These are phyloP conservation scores for Heliconius charithonia DNA, from an alignment of 2,888 invertebrate species.

Conservation along the genomic window DNA sequence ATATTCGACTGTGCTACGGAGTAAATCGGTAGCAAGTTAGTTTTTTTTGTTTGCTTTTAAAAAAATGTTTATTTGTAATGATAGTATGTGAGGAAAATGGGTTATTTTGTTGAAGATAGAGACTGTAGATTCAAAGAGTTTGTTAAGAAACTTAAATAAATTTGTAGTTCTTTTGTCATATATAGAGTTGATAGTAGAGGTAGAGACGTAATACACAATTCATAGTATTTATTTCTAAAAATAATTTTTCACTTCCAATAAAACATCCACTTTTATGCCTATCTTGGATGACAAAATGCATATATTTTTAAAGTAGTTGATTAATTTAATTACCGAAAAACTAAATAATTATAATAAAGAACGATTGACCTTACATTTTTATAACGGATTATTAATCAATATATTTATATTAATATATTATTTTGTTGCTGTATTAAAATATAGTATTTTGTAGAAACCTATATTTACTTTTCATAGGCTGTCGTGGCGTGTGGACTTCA, in stretches of 20 bases:
- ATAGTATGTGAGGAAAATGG: neutral
- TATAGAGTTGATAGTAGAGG: neutral
- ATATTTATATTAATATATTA: neutral
- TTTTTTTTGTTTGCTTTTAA: neutral
- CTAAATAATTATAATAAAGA: slow-evolving; percentile 29
- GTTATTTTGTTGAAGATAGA: neutral
- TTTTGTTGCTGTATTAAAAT: neutral
- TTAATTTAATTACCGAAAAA: slow-evolving; percentile 18
- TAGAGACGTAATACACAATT: neutral
- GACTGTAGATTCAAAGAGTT: neutral
- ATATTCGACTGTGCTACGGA: slow-evolving; percentile 10
- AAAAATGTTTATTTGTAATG: neutral
- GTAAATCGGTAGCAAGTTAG: neutral
- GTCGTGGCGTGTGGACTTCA: neutral
- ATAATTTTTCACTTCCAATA: neutral
- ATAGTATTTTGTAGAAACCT: neutral
- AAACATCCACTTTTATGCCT: too few species aligned
- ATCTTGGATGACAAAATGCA: neutral
- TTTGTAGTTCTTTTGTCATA: neutral
- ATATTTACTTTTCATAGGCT: too few species aligned
- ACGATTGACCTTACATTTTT: slow-evolving; percentile 7
- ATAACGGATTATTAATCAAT: slow-evolving; percentile 11
- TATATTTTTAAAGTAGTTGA: too few species aligned
- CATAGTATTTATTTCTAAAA: neutral
- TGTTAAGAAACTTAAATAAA: neutral